Evolutionary conservation across 2,888 invertebrate species (phyloP), one percentile per base, ranked within the genome.

Genomic region (Acanthopleura granulata): DNA sequence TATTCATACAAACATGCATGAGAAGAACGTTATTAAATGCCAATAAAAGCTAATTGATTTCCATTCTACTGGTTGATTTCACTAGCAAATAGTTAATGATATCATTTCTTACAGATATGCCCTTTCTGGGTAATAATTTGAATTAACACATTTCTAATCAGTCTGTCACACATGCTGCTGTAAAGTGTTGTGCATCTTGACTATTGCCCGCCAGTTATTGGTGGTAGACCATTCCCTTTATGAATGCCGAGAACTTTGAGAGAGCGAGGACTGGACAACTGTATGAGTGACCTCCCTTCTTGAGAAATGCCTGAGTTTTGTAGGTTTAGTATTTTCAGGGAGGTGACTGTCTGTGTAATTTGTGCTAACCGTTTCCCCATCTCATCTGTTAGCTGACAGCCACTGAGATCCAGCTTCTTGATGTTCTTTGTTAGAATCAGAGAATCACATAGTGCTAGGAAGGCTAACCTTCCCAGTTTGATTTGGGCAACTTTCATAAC

Each of bases 401-500:
- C 76, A 66, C 84, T 83, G 9, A 89, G 78, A 75, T 87, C 85
- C 22, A 89, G 82, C 18, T 78, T 76, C 72, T 80, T 76, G 16
- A 89, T 76, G 0, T 84, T 82, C 72, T 81, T 83, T 29, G 83
- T 82, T 49, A 85, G 78, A 22, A 77, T 76, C 27, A 85, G 76
- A 69, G 81, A 84, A 75, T 85, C 84, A 11, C 81, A 76, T 16
- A 86, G 77, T 15, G 83, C 25, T 49, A 66, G 83, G 29, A 66
- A 66, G 12, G 66, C 85, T 11, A 78, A 77, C 14, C 83, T 75
- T 72, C 87, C 99, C 80, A 99, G 92, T 81, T 98, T 97, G 92
- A 98, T 98, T 92, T 98, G 98, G 1, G 98, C 97, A 79, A 99
- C 91, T 91, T 98, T 98, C 76, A 99, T 91, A 89, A 97, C 97